A percentile compares a stretch with the other conserved stretches of the same genome.
Evolutionary conservation across 2,888 invertebrate species (phyloP).

Genomic region (Dolomedes plantarius): DNA sequence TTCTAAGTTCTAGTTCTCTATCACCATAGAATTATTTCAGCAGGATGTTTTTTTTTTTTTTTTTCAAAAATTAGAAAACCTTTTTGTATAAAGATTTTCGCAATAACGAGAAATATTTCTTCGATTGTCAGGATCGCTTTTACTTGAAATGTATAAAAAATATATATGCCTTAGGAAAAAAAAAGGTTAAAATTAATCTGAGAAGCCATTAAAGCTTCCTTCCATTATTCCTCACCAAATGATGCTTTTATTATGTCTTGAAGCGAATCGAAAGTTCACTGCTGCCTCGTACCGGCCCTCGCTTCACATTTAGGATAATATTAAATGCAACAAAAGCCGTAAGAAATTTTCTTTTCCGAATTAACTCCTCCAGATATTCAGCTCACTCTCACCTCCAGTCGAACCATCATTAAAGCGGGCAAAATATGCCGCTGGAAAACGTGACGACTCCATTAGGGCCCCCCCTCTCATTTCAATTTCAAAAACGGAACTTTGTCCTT

Average conservation of each 20-base stretch:
- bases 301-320: background rate
- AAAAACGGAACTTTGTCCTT: conserved; percentile 45
- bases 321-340: background rate
- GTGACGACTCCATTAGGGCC: conserved; percentile 52
- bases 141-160: too few species aligned
- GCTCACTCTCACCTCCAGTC: background rate
- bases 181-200: too few species aligned
- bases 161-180: too few species aligned
- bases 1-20: too few species aligned
- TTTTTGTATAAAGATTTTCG: too few species aligned
- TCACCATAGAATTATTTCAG: too few species aligned
- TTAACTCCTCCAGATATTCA: background rate
- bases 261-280: background rate
- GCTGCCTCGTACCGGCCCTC: background rate
- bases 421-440: conserved; percentile 12
- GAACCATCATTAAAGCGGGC: background rate
- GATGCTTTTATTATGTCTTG: background rate
- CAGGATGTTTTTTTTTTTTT: too few species aligned
- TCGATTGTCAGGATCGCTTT: too few species aligned
- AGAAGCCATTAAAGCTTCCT: too few species aligned
- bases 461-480: conserved; percentile 10
- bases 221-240: background rate
- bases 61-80: too few species aligned
- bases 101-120: too few species aligned
- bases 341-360: background rate